Evolutionary conservation across 2,888 invertebrate species (phyloP), one percentile per base, ranked within the genome.

Genomic region (Lasius platythorax): DNA sequence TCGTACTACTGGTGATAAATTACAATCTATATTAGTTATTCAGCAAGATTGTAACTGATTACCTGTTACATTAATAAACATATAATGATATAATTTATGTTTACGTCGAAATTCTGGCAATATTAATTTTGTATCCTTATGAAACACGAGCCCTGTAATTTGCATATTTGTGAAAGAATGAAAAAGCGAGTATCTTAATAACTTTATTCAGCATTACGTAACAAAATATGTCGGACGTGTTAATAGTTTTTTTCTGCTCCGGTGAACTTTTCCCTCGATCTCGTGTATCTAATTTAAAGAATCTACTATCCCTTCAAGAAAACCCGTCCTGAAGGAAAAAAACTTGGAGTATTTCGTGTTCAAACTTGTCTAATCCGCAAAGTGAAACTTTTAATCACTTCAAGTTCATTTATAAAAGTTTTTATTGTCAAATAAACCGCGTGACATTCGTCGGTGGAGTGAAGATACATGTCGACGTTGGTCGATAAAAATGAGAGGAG

Each of bases 361-460:
- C 12, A 23, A 70, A 70, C 56, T 70, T 28, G 18, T 46, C 12
- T 30, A 58, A 70, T 79, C 3, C 30, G 30, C 43, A 56, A 56
- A 33, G 50, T 43, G 4, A 33, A 76, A 72, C 37, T 79, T 61
- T 79, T 72, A 79, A 79, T 72, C 12, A 72, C 12, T 79, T 70
- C 11, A 73, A 46, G 58, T 56, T 72, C 23, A 70, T 79, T 79
- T 79, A 40, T 46, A 18, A 53, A 76, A 72, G 58, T 79, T 79
- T 72, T 58, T 4, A 58, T 79, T 46, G 73, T 79, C 58, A 58
- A 61, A 73, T 72, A 72, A 67, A 79, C 15, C 12, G 12, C 8
- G 28, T 6, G 33, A 33, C 11, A 23, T 33, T 30, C 30, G n/a
- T 40, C 37, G 1, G 9, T 37, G 23, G 43, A 33, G 23, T 33